Conservation (phyloP, 1,140 invertebrate genomes). For the Conus ventricosus region DNA sequence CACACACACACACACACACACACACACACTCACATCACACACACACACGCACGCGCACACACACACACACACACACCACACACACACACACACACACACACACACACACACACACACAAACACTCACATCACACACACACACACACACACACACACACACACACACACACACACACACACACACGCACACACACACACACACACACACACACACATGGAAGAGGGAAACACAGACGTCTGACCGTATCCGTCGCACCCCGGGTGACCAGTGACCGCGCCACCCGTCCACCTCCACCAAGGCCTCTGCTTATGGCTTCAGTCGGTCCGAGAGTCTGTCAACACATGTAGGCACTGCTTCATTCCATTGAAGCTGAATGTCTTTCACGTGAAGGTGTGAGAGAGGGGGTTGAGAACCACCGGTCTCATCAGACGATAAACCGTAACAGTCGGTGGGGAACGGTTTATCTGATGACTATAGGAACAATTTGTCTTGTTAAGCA, state of each 20-base stretch:
- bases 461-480: no score
- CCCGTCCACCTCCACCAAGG: background rate
- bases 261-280: no score
- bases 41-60: background rate
- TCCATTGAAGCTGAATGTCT: no score
- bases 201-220: background rate
- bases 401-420: no score
- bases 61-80: background rate
- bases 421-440: no score
- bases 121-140: constrained; percentile 32
- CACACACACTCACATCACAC: background rate
- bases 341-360: no score
- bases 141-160: background rate
- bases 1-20: no score
- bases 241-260: no score
- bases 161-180: background rate
- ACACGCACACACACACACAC: background rate
- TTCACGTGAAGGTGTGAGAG: no score
- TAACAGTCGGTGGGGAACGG: no score
- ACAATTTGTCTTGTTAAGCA: no score
- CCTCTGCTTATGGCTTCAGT: background rate
- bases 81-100: background rate
- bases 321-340: no score
- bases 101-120: constrained; percentile 11
- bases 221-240: background rate